These are phyloP conservation scores for Spheniscus humboldti DNA, from an alignment of 2,797 vertebrate genomes.

Conservation along the genomic window DNA sequence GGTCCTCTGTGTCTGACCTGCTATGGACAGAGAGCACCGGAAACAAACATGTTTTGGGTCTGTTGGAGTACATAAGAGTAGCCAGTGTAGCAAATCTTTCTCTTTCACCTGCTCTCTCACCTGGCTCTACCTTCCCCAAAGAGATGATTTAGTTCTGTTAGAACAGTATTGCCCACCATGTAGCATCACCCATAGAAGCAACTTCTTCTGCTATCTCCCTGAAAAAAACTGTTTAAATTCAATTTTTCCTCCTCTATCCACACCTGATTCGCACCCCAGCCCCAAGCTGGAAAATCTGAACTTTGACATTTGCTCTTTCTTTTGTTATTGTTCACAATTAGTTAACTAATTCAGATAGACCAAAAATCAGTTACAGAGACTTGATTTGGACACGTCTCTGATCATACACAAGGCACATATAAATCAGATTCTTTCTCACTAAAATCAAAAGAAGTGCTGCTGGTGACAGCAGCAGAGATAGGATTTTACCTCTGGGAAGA, in stretches of 20 bases:
- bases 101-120: neutral
- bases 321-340: neutral
- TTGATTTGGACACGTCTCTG: neutral
- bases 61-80: neutral
- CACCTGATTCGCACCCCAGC: neutral
- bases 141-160: neutral
- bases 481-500: slow-evolving; percentile 11
- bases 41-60: neutral
- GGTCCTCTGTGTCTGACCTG: neutral
- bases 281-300: neutral
- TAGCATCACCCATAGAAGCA: neutral
- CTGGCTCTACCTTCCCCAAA: neutral
- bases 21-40: neutral
- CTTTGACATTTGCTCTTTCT: neutral
- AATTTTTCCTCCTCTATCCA: neutral
- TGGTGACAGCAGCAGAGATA: neutral
- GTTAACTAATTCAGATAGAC: neutral
- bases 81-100: neutral
- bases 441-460: neutral
- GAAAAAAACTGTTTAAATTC: neutral
- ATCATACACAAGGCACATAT: neutral
- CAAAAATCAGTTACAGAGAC: neutral
- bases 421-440: neutral
- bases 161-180: neutral
- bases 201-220: neutral